Percentiles rank a stretch among this genome's conserved stretches.
Evolutionary conservation across 2,797 vertebrate genomes (phyloP).

Genomic region (Catostomus latipinnis): DNA sequence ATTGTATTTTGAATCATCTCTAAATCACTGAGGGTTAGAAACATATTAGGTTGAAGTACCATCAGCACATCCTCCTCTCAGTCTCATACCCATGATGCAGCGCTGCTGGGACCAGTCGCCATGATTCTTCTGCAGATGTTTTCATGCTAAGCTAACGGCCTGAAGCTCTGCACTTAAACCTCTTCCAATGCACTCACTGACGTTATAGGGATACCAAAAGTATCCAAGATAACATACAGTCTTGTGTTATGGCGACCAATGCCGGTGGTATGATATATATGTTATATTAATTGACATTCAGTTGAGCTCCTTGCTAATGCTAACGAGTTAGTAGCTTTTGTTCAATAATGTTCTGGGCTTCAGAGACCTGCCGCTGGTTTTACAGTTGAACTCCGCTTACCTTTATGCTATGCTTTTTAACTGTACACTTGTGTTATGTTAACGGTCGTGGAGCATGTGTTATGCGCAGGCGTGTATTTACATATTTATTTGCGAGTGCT

Average conservation of each 20-base stretch:
- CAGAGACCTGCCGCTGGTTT: not conserved
- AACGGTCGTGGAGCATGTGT: not conserved
- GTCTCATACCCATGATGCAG: constrained; percentile 72
- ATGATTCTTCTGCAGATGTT: constrained; percentile 68
- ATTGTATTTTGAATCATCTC: no score
- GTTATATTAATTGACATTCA: constrained; percentile 36
- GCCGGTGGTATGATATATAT: constrained; percentile 70
- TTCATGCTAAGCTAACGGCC: constrained; percentile 34
- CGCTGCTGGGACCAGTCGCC: constrained; percentile 57
- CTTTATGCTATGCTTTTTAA: not conserved
- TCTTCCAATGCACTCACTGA: constrained; percentile 64
- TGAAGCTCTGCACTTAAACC: constrained; percentile 24
- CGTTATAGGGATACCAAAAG: constrained; percentile 52
- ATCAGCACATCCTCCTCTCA: not conserved
- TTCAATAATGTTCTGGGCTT: not conserved
- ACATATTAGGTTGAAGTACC: no score
- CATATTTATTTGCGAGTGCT: not conserved
- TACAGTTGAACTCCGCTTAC: no score
- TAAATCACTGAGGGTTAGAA: no score
- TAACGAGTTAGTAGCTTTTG: constrained; percentile 20
- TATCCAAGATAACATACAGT: constrained; percentile 55
- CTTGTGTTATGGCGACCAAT: constrained; percentile 75
- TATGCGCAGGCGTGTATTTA: not conserved
- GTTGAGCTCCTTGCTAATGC: constrained; percentile 16
- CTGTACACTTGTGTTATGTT: not conserved